Percentiles rank a stretch among this genome's conserved stretches.
These are phyloP conservation scores for Muntiacus muntjak DNA, from an alignment of 2,113 vertebrate species.

Conservation along the genomic window DNA sequence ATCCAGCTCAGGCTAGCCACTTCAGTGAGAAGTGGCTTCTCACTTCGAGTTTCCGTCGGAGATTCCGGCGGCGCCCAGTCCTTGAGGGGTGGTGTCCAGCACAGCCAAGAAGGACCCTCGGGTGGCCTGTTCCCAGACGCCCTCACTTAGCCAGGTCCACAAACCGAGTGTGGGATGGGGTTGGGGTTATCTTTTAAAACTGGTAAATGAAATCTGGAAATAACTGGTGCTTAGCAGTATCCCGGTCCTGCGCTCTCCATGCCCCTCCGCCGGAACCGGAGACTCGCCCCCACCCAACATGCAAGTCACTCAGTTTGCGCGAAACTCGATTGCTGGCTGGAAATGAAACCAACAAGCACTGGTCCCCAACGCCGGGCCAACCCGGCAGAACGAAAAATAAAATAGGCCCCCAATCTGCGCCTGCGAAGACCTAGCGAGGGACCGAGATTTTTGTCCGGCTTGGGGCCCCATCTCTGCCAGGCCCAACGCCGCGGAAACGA, in stretches of 20 bases:
- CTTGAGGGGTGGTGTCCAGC: fast-evolving
- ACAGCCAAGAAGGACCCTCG: background rate
- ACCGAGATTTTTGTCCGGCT: slow-evolving; percentile 4
- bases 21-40: background rate
- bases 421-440: background rate
- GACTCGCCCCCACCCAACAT: background rate
- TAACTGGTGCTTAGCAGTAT: background rate
- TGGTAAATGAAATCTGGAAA: background rate
- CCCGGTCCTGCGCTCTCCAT: background rate
- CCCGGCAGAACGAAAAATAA: slow-evolving; percentile 28
- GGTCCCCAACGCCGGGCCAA: background rate
- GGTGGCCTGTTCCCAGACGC: background rate
- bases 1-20: background rate
- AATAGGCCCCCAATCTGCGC: background rate
- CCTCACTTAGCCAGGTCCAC: background rate
- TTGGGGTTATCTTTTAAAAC: background rate
- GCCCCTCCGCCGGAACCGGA: background rate
- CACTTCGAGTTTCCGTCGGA: background rate
- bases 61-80: fast-evolving
- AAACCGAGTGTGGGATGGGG: too few relatives aligned
- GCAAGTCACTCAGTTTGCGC: background rate
- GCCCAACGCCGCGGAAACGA: background rate
- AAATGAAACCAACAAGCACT: slow-evolving; percentile 36
- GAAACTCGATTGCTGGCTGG: background rate
- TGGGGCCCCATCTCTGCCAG: background rate